Evolutionary conservation across 2,113 vertebrate genomes (phyloP).

Genomic region (Embiotoca jacksoni): DNA sequence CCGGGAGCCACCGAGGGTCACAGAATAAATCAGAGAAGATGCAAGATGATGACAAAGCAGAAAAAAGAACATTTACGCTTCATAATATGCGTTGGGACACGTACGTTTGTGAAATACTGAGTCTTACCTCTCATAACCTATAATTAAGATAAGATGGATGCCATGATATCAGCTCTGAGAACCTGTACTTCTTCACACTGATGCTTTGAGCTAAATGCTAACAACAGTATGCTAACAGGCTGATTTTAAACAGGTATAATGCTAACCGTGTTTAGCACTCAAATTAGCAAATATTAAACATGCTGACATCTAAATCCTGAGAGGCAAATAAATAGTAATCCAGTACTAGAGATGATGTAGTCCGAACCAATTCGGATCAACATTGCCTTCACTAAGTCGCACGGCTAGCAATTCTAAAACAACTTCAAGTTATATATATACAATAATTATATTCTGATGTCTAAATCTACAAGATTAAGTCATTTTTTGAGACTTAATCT

Average conservation of each 20-base stretch:
- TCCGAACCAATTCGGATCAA: not conserved
- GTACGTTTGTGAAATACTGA: too few species aligned
- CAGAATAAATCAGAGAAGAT: not conserved
- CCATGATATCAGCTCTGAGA: not conserved
- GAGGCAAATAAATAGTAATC: too few species aligned
- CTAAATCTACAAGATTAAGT: too few species aligned
- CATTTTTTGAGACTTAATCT: too few species aligned
- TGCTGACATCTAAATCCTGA: not conserved
- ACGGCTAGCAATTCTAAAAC: not conserved
- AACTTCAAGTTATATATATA: too few species aligned
- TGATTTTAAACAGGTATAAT: too few species aligned
- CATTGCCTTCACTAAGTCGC: not conserved
- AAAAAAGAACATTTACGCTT: too few species aligned
- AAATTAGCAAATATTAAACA: conserved; percentile 17
- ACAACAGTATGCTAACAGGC: too few species aligned
- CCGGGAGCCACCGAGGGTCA: not conserved
- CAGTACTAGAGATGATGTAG: not conserved
- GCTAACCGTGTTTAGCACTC: not conserved
- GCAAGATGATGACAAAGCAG: not conserved
- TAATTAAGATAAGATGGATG: not conserved
- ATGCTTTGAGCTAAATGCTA: not conserved
- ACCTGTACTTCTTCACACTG: not conserved
- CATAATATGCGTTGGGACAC: too few species aligned
- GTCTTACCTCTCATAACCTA: too few species aligned
- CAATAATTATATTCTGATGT: too few species aligned